Evolutionary conservation across 53 echinoderm and acorn worm genomes (phyloP).

Genomic region (Apostichopus leukothele): DNA sequence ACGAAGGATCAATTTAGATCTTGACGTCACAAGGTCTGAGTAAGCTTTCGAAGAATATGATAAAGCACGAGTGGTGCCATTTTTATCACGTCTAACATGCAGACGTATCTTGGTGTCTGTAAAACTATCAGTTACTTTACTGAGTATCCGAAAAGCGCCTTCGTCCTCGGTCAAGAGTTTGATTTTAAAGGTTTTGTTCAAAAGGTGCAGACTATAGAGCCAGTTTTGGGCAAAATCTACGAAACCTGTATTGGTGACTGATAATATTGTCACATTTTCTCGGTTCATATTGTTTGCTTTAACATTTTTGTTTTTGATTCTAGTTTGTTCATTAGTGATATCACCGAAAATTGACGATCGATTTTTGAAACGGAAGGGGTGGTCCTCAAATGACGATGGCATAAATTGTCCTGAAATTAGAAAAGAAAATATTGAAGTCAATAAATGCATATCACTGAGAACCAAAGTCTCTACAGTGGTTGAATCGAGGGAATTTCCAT

Average conservation of each 20-base stretch:
- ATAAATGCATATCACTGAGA: too few relatives aligned
- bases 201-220: constrained; percentile 18
- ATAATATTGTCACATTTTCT: constrained; percentile 26
- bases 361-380: too few relatives aligned
- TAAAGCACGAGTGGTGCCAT: neutral
- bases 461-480: too few relatives aligned
- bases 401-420: neutral
- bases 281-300: neutral
- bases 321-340: too few relatives aligned
- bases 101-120: neutral
- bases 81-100: neutral
- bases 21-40: constrained; percentile 43
- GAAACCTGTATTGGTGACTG: constrained; percentile 34
- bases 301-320: too few relatives aligned
- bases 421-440: too few relatives aligned
- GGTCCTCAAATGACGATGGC: neutral
- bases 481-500: too few relatives aligned
- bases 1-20: constrained; percentile 46
- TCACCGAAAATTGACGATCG: too few relatives aligned
- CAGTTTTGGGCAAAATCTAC: constrained; percentile 47
- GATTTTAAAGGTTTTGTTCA: neutral
- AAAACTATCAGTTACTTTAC: neutral
- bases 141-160: neutral
- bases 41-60: constrained; percentile 51
- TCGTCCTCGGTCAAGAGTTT: constrained; percentile 35